Evolutionary conservation across 2,888 invertebrate species (phyloP).

Genomic region (Melipona beecheii): DNA sequence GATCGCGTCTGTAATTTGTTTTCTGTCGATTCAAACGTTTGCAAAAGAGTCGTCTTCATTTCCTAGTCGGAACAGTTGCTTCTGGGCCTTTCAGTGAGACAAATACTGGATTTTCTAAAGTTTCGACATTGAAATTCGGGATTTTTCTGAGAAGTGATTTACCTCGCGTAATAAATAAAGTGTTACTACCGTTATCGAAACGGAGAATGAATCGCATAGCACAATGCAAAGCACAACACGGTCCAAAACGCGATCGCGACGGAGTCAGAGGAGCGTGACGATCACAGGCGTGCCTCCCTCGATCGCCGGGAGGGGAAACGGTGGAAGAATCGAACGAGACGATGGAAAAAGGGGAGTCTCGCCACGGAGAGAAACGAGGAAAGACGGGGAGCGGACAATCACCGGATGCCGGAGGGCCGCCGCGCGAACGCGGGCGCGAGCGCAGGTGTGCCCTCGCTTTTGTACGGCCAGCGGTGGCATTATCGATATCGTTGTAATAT

Average conservation of each 20-base stretch:
- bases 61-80: too few relatives aligned
- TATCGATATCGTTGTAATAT: conserved; percentile 78
- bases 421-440: conserved; percentile 64
- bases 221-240: background rate
- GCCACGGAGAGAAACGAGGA: conserved; percentile 33
- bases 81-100: too few relatives aligned
- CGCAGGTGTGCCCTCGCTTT: conserved; percentile 65
- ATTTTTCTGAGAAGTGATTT: too few relatives aligned
- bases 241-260: conserved; percentile 1
- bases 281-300: conserved; percentile 21
- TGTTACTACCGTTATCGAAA: too few relatives aligned
- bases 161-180: too few relatives aligned
- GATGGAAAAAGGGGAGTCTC: conserved; percentile 43
- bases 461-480: conserved; percentile 68
- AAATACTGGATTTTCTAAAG: too few relatives aligned
- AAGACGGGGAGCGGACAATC: conserved; percentile 63
- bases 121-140: too few relatives aligned
- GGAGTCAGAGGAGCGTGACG: conserved; percentile 26
- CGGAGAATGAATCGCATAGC: background rate
- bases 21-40: too few relatives aligned
- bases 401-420: conserved; percentile 69
- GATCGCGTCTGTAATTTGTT: too few relatives aligned
- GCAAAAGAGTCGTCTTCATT: too few relatives aligned
- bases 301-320: conserved; percentile 12
- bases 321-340: conserved; percentile 3